A percentile compares a stretch with the other conserved stretches of the same genome.
These are phyloP conservation scores for Seira sanloemensis DNA, from an alignment of 2,888 invertebrate genomes.

Conservation along the genomic window DNA sequence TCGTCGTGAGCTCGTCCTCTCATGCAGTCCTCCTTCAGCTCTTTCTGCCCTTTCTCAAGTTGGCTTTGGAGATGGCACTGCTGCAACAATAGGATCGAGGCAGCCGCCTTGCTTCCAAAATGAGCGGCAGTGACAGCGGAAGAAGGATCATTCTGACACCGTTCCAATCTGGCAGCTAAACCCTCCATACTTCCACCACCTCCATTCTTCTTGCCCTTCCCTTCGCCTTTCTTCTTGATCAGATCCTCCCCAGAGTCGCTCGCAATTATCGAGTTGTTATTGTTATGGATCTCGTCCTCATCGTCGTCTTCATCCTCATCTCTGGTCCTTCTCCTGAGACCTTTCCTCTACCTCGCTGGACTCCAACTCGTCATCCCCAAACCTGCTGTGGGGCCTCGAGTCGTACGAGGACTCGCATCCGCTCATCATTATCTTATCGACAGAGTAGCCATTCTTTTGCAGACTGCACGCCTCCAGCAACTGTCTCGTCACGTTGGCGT, in stretches of 20 bases:
- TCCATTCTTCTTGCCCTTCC: conserved; percentile 73
- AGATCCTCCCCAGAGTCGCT: conserved; percentile 64
- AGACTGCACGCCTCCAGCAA: conserved; percentile 82
- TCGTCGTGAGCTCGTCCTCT: conserved; percentile 72
- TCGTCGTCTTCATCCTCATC: conserved; percentile 61
- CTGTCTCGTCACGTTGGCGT: conserved; percentile 85
- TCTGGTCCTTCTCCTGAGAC: conserved; percentile 11
- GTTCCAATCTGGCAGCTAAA: conserved; percentile 77
- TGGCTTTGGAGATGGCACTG: conserved; percentile 34
- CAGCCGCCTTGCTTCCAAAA: conserved; percentile 41
- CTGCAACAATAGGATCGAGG: conserved; percentile 46
- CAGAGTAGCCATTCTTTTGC: conserved; percentile 77
- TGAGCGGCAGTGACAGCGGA: conserved; percentile 38
- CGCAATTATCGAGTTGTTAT: conserved; percentile 69
- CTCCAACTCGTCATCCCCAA: conserved; percentile 50
- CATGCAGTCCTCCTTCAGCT: conserved; percentile 76
- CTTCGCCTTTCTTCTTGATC: conserved; percentile 38
- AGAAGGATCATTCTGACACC: conserved; percentile 72
- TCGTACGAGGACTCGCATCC: conserved; percentile 56
- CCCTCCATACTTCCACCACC: conserved; percentile 76
- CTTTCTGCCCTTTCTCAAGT: conserved; percentile 45
- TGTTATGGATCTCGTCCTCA: conserved; percentile 69
- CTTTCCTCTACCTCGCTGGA: conserved; percentile 60
- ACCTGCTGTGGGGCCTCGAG: conserved; percentile 56
- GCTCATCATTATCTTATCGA: conserved; percentile 59